A percentile compares a stretch with the other conserved stretches of the same genome.
phyloP scores from a whole-genome alignment of 2,113 vertebrate species.

The Perca fluviatilis region DNA sequence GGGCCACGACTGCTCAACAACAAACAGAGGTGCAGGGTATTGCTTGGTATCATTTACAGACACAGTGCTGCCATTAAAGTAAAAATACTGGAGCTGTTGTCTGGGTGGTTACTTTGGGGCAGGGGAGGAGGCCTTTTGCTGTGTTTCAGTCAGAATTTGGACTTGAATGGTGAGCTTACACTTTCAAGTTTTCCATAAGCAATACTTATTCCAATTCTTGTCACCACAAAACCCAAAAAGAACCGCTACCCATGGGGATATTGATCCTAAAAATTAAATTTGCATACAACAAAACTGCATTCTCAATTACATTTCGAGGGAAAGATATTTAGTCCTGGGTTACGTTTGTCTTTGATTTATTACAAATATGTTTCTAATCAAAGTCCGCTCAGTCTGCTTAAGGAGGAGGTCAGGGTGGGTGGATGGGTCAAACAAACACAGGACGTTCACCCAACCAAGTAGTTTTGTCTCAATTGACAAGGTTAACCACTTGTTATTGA shows the following conservation, averaged over 20 bases:
- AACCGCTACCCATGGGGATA: not conserved
- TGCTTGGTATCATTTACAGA: slow-evolving; percentile 27
- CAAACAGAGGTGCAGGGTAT: slow-evolving; percentile 38
- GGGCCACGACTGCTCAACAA: slow-evolving; percentile 41
- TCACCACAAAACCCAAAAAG: not conserved
- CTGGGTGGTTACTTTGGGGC: slow-evolving; percentile 6
- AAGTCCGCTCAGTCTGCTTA: too few relatives aligned
- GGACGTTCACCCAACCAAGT: too few relatives aligned
- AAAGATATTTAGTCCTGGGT: too few relatives aligned
- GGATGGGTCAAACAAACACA: too few relatives aligned
- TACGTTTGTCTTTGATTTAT: too few relatives aligned
- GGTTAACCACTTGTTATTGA: too few relatives aligned
- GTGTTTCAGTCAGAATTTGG: not conserved
- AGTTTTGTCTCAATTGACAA: too few relatives aligned
- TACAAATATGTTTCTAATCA: too few relatives aligned
- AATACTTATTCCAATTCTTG: not conserved
- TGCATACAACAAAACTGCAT: too few relatives aligned
- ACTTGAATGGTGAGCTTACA: not conserved
- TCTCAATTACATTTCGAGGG: too few relatives aligned
- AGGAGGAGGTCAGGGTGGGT: too few relatives aligned
- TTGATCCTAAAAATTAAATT: not conserved
- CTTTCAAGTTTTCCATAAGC: not conserved
- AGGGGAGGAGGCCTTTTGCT: not conserved
- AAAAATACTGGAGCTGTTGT: slow-evolving; percentile 24
- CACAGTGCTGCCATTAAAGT: slow-evolving; percentile 1